Base-by-base conservation (phyloP, 2,797 vertebrate species). In the Takifugu rubripes region DNA sequence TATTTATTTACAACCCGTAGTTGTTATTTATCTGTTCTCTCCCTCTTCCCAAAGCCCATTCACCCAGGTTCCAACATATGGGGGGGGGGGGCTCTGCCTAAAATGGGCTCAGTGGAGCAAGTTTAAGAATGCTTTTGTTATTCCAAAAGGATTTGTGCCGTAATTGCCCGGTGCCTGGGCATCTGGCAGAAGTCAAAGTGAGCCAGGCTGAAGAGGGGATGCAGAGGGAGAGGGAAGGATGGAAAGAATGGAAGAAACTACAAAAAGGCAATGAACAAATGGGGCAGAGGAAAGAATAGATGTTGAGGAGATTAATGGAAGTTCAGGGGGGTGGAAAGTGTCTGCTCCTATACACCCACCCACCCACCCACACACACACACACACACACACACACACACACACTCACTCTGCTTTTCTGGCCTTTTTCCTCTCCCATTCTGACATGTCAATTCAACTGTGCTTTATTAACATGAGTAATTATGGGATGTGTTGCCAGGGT, bases 391-490 rank as follows among this genome's bases (percentile, higher is more conserved):
- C 4, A 29, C 4, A 29, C 27, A 29, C 14, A 27, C 61, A 42
- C 66, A 61, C 60, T 55, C 36, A 57, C 64, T 74, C 42, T 66
- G 58, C 21, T 55, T 64, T 49, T 78, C 72, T 73, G 51, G 36
- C 36, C 78, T 64, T 72, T 59, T 64, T 33, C 46, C 65, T 75
- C 72, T 75, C 67, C 72, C 64, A 71, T 78, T 84, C 68, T 80
- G 80, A 87, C 84, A 80, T 88, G 87, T 89, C 89, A 84, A 85
- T 87, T 84, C 54, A 59, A 84, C 87, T 79, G 87, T 85, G 75
- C 82, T 89, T 90, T 90, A 90, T 87, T 89, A 83, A 84, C 77
- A 16, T 90, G 88, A 91, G 87, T 91, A 90, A 91, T 90, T 85
- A 90, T 85, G 75, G 70, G 70, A 87, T 78, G 81, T 84, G 70